Evolutionary conservation across 2,888 invertebrate genomes (phyloP), one percentile per base, ranked within the genome.

Genomic region (Tinea trinotella): DNA sequence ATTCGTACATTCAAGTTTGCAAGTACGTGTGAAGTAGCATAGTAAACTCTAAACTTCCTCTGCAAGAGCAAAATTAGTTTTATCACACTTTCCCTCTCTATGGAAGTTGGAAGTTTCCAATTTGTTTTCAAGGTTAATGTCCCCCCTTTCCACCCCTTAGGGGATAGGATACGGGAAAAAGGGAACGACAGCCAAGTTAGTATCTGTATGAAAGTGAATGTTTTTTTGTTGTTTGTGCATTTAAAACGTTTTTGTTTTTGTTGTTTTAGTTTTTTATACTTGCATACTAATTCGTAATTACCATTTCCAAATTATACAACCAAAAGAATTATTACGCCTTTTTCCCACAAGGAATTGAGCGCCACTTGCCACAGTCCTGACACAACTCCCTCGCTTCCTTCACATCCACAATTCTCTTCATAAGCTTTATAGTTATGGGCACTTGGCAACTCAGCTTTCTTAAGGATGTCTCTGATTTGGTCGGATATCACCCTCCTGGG

Each of bases 51-150:
- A 34, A 48, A 54, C 34, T 30, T 30, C n/a, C 10, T 13, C 44
- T 44, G 35, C 20, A 24, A 54, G 52, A 57, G 53, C 35, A 44
- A 57, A 57, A 55, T 55, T 55, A 54, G 57, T 57, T 55, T 17
- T 56, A 53, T 53, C 12, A 17, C 57, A 53, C 58, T 49, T 24
- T 54, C 55, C 48, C 53, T 54, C 52, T 36, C 20, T 54, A 18
- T 18, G 22, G 22, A 49, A 24, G 46, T n/a, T 50, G 22, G 7
- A 5, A 24, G 19, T 17, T 54, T 34, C 17, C 48, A 48, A 50
- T 13, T 40, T 44, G 15, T 10, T 49, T 54, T 54, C 54, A 54
- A 54, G 40, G 40, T 40, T 40, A 40, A 40, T 40, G 40, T 40
- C 40, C 13, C 40, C 40, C 40, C 13, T 40, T 40, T 40, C 40